Conservation (phyloP, 2,113 vertebrate species). For the Meleagris gallopavo region DNA sequence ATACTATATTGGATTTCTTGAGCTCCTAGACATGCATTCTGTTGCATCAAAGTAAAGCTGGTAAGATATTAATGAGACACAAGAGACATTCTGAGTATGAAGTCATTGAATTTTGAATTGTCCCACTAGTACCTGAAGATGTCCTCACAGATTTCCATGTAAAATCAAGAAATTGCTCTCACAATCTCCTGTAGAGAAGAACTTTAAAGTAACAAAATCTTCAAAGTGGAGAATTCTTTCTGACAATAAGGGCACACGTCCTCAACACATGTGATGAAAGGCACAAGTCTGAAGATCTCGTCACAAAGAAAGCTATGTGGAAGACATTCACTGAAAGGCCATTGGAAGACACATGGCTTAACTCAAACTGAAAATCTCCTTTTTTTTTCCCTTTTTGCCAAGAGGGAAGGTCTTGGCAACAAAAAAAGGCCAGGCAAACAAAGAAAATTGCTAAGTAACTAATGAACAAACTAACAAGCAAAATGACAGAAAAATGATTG, state of each 20-base stretch:
- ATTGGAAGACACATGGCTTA: slow-evolving; percentile 51
- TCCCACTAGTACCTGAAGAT: not conserved
- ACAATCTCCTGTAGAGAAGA: not conserved
- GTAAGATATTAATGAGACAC: not conserved
- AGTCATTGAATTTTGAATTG: not conserved
- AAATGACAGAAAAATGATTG: slow-evolving; percentile 62
- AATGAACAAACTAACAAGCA: slow-evolving; percentile 70
- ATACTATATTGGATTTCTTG: not conserved
- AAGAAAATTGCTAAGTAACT: slow-evolving; percentile 74
- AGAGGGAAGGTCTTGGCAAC: slow-evolving; percentile 66
- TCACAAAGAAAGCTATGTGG: not conserved
- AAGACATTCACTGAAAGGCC: slow-evolving; percentile 23
- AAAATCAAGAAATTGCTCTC: not conserved
- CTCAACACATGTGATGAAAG: not conserved
- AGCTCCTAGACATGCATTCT: not conserved
- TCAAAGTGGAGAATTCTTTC: not conserved
- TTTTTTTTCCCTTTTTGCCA: slow-evolving; percentile 39
- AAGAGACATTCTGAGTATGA: not conserved
- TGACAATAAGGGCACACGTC: not conserved
- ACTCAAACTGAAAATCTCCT: slow-evolving; percentile 57
- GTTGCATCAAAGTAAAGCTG: not conserved
- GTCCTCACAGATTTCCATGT: not conserved
- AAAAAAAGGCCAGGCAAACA: slow-evolving; percentile 61
- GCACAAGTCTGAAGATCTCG: not conserved
- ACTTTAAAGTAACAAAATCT: not conserved